A percentile compares a stretch with the other conserved stretches of the same genome.
Conservation (phyloP, 2,888 invertebrate species). For the Lydus trimaculatus region DNA sequence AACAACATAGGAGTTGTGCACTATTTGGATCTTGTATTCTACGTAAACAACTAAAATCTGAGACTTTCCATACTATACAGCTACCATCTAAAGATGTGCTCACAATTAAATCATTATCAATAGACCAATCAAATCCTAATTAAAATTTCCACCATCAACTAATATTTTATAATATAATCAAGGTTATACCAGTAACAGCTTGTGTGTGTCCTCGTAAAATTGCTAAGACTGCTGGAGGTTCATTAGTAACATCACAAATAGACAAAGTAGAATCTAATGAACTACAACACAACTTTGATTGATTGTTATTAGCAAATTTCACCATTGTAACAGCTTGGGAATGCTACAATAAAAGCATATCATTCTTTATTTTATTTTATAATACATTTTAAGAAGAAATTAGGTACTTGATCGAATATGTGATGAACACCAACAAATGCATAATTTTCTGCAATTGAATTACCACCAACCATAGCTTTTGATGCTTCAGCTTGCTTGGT, state of each 20-base stretch:
- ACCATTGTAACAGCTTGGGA: constrained; percentile 76
- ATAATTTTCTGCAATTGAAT: constrained; percentile 80
- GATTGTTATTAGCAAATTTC: constrained; percentile 86
- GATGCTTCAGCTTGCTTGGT: constrained; percentile 68
- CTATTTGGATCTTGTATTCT: constrained; percentile 69
- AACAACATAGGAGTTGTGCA: constrained; percentile 73
- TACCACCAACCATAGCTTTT: constrained; percentile 69
- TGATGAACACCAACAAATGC: constrained; percentile 88
- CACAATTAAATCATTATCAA: constrained; percentile 82
- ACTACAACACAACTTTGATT: constrained; percentile 78
- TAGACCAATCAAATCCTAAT: constrained; percentile 83
- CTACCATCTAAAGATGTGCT: constrained; percentile 79
- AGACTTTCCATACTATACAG: constrained; percentile 72
- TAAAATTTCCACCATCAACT: constrained; percentile 15
- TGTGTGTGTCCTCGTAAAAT: constrained; percentile 78
- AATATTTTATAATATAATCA: not conserved
- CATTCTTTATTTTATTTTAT: not conserved
- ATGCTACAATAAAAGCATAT: constrained; percentile 61
- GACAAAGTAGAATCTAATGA: constrained; percentile 82
- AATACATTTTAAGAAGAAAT: constrained; percentile 10
- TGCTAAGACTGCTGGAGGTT: constrained; percentile 75
- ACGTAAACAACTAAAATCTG: constrained; percentile 69
- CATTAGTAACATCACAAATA: constrained; percentile 77
- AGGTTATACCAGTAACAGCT: constrained; percentile 63
- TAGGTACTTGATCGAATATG: constrained; percentile 87